Base-by-base conservation (phyloP, 2,797 vertebrate species). In the Myripristis murdjan region DNA sequence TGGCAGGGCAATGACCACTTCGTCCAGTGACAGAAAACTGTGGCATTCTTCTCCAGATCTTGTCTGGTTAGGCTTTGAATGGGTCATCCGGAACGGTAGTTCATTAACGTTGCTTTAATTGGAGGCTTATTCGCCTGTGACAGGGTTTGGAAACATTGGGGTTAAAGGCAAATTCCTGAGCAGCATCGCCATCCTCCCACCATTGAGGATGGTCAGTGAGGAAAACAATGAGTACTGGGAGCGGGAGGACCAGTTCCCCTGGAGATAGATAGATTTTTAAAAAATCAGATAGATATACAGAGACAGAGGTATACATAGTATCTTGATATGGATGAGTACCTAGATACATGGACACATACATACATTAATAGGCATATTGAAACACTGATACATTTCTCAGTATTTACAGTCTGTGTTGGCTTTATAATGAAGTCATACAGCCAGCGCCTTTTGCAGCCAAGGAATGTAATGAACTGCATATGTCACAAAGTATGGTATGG, bases 61-160 rank as follows among this genome's bases (percentile, higher is more conserved):
- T 0, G 37, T 70, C 44, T 75, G 31, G n/a, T 61, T 69, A 23
- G 5, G 58, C 64, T 69, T 77, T 64, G 66, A 64, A 14, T 31
- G 48, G 64, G 62, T 85, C 52, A 78, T 75, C 64, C 20, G 18
- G 64, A 85, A 72, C 67, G 12, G 26, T 10, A 22, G 44, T 83
- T 85, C 52, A 81, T 82, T 81, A 85, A 57, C 22, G 5, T 48
- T 18, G 43, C 61, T 77, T 74, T 84, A 74, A 89, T 84, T 89
- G 55, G 83, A 70, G 39, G 71, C 46, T 71, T 48, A n/a, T 82
- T 80, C 77, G 61, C 39, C 64, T 69, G n/a, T 76, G 77, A 85
- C 37, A 64, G 14, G 22, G 31, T 81, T 77, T 80, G 70, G 75
- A 85, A 87, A 83, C 82, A 72, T 43, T 62, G 53, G 35, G 66